Conservation (phyloP, 1,140 invertebrate species). For the Drosophila serrata region DNA sequence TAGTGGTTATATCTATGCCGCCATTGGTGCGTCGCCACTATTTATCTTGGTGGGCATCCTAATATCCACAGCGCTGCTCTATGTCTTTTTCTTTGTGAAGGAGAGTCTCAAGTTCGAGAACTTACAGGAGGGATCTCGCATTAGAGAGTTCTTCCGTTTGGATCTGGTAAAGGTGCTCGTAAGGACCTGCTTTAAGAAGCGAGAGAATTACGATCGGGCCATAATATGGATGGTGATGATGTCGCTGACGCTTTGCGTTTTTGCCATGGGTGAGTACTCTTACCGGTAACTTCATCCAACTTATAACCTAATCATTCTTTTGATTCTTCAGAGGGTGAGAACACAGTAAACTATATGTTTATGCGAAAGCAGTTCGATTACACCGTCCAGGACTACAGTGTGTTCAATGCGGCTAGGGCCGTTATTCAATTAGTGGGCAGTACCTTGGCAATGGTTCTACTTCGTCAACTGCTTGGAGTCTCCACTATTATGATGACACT, state of each 20-base stretch:
- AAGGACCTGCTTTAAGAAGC: constrained; percentile 87
- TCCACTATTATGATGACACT: constrained; percentile 72
- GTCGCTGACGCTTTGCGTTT: constrained; percentile 86
- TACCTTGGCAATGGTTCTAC: constrained; percentile 86
- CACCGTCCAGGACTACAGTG: constrained; percentile 88
- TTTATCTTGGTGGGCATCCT: constrained; percentile 54
- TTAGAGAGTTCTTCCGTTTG: constrained; percentile 86
- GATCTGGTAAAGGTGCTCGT: constrained; percentile 88
- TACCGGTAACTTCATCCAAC: rapidly evolving
- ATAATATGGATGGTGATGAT: constrained; percentile 88
- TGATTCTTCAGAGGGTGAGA: constrained; percentile 74
- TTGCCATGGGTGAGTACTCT: constrained; percentile 79
- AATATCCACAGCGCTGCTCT: constrained; percentile 60
- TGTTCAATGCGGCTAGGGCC: constrained; percentile 86
- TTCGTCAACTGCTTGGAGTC: constrained; percentile 85
- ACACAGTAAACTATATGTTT: constrained; percentile 88
- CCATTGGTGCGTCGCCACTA: constrained; percentile 39
- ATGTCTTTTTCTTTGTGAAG: constrained; percentile 71
- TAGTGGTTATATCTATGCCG: constrained; percentile 85
- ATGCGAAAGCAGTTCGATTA: constrained; percentile 89
- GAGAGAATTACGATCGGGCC: constrained; percentile 87
- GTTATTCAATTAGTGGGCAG: constrained; percentile 86
- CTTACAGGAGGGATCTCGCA: constrained; percentile 70
- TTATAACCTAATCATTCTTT: neutral
- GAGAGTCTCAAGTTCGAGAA: constrained; percentile 72